A percentile compares a stretch with the other conserved stretches of the same genome.
Evolutionary conservation across 1,140 invertebrate species (phyloP).

Genomic region (Zaprionus taronus): DNA sequence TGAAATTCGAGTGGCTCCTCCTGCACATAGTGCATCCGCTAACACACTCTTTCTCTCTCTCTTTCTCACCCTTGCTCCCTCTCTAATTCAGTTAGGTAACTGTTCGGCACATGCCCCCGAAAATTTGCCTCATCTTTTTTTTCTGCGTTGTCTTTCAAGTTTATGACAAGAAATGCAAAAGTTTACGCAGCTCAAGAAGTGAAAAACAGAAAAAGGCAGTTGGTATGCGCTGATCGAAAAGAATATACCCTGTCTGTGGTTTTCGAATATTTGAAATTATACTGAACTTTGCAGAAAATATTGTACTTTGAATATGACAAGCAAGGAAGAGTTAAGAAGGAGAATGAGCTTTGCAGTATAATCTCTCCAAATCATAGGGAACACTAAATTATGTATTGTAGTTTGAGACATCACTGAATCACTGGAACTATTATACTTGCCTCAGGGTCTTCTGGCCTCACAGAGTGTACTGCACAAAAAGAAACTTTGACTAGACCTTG

Average conservation of each 20-base stretch:
- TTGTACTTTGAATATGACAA: no score
- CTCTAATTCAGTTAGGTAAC: slow-evolving; percentile 49
- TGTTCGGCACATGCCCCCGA: slow-evolving; percentile 43
- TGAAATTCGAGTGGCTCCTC: slow-evolving; percentile 66
- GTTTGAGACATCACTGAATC: not conserved
- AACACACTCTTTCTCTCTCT: not conserved
- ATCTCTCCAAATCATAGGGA: not conserved
- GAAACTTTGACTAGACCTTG: slow-evolving; percentile 30
- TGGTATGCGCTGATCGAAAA: not conserved
- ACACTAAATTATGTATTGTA: not conserved
- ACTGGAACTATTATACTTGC: not conserved
- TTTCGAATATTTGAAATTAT: not conserved
- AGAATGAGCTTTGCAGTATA: not conserved
- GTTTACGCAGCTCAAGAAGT: slow-evolving; percentile 51
- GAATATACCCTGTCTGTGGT: slow-evolving; percentile 1
- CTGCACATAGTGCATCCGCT: slow-evolving; percentile 4
- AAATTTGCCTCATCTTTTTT: slow-evolving; percentile 28
- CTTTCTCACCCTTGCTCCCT: not conserved
- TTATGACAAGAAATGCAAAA: slow-evolving; percentile 60
- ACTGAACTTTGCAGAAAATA: no score
- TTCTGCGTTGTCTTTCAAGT: slow-evolving; percentile 20
- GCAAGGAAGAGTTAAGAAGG: no score
- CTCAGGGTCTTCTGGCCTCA: not conserved
- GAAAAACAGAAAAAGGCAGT: not conserved
- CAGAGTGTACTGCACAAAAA: not conserved